These are phyloP conservation scores for Drosophila villosipedis DNA, from an alignment of 2,888 invertebrate species.

Conservation along the genomic window DNA sequence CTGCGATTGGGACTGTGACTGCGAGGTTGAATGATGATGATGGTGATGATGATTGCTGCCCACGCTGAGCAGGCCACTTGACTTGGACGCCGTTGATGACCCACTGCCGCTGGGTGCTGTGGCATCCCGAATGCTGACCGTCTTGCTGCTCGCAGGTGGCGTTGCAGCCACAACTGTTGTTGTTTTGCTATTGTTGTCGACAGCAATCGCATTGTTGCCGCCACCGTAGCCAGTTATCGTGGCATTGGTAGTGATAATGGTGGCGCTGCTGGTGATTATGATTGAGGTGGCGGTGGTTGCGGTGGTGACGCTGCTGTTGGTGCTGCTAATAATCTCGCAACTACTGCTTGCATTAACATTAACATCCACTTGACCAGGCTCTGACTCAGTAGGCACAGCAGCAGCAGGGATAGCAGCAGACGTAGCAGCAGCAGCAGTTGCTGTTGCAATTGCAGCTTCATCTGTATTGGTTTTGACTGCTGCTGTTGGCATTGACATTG, in stretches of 20 bases:
- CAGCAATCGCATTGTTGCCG: slow-evolving; percentile 1
- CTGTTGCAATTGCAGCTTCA: neutral
- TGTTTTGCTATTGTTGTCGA: slow-evolving; percentile 17
- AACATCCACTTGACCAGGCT: slow-evolving; percentile 42
- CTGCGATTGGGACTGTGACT: slow-evolving; percentile 26
- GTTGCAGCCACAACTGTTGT: slow-evolving; percentile 36
- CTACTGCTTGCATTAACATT: slow-evolving; percentile 52
- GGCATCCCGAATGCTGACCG: slow-evolving; percentile 35
- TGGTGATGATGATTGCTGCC: slow-evolving; percentile 64
- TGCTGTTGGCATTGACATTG: neutral
- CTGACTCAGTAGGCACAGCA: slow-evolving; percentile 30
- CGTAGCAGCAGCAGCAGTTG: neutral
- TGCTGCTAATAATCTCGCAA: slow-evolving; percentile 21
- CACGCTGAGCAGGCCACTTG: slow-evolving; percentile 63
- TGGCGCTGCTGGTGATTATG: neutral
- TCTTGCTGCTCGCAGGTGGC: slow-evolving; percentile 40
- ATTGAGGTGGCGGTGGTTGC: slow-evolving; percentile 23
- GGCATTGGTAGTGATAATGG: slow-evolving; percentile 8
- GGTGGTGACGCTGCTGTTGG: slow-evolving; percentile 16
- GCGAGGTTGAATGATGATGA: slow-evolving; percentile 54
- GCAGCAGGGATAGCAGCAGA: slow-evolving; percentile 4
- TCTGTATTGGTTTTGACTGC: slow-evolving; percentile 3
- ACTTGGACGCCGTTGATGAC: slow-evolving; percentile 35
- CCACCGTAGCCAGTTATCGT: slow-evolving; percentile 7
- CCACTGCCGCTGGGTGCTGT: slow-evolving; percentile 29